Evolutionary conservation across 2,113 vertebrate species (phyloP).

Genomic region (Oxygymnocypris stewartii): DNA sequence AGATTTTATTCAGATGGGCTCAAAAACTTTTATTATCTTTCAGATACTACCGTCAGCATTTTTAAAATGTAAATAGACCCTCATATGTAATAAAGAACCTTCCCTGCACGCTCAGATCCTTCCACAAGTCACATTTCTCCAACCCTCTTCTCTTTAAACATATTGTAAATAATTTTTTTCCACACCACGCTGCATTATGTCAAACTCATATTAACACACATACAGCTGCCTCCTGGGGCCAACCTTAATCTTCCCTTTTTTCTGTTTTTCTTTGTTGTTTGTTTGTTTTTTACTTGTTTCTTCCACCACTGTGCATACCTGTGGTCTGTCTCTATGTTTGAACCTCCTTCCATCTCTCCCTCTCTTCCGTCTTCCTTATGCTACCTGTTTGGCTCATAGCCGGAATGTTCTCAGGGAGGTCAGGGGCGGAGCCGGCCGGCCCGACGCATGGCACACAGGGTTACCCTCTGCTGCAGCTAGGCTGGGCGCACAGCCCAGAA

Average conservation of each 20-base stretch:
- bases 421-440: conserved; percentile 56
- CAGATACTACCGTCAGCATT: background rate
- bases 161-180: conserved; percentile 34
- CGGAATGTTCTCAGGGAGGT: conserved; percentile 57
- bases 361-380: conserved; percentile 26
- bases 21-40: background rate
- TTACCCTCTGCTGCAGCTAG: conserved; percentile 67
- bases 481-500: conserved; percentile 63
- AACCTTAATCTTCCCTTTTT: conserved; percentile 62
- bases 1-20: background rate
- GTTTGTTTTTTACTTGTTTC: conserved; percentile 64
- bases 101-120: conserved; percentile 27
- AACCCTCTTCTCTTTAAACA: conserved; percentile 50
- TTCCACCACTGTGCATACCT: conserved; percentile 44
- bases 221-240: conserved; percentile 52
- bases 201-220: conserved; percentile 55
- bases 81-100: conserved; percentile 14
- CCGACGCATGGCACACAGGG: conserved; percentile 55
- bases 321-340: conserved; percentile 42
- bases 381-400: conserved; percentile 46
- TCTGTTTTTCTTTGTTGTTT: conserved; percentile 64
- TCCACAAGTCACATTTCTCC: conserved; percentile 42
- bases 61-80: background rate
- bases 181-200: conserved; percentile 46
- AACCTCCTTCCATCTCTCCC: conserved; percentile 39